These are phyloP conservation scores for Morone saxatilis DNA, from an alignment of 2,113 vertebrate species.

Conservation along the genomic window DNA sequence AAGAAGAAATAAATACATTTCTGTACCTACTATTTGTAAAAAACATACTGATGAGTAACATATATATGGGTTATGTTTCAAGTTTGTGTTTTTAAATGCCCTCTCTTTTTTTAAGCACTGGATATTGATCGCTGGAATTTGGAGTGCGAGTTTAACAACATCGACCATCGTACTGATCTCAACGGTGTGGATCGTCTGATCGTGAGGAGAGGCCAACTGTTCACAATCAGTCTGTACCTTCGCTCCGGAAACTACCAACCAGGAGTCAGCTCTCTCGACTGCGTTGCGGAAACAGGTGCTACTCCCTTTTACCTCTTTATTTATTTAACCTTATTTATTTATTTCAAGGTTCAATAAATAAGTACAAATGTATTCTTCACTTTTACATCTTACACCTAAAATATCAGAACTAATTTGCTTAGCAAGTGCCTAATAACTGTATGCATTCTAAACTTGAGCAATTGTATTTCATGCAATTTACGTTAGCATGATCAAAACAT, in stretches of 20 bases:
- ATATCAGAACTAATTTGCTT: background rate
- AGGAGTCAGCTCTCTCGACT: slow-evolving; percentile 83
- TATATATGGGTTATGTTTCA: no score
- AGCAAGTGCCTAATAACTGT: background rate
- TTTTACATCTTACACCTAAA: background rate
- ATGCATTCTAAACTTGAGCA: background rate
- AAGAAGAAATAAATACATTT: background rate
- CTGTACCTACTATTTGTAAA: background rate
- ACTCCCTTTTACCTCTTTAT: background rate
- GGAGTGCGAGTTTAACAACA: slow-evolving; percentile 88
- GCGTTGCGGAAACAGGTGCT: slow-evolving; percentile 88
- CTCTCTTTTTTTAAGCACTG: slow-evolving; percentile 81
- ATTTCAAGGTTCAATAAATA: no score
- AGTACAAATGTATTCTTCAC: background rate
- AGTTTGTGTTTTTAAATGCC: background rate
- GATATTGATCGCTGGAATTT: slow-evolving; percentile 87
- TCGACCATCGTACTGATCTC: slow-evolving; percentile 86
- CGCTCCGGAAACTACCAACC: slow-evolving; percentile 85
- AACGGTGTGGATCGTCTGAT: slow-evolving; percentile 86
- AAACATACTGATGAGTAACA: background rate
- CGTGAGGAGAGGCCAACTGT: slow-evolving; percentile 90
- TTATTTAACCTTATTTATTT: no score
- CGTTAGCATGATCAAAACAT: background rate
- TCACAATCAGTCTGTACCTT: slow-evolving; percentile 87
- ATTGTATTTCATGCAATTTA: background rate